Percentiles rank a stretch among this genome's conserved stretches.
Conservation (phyloP, 2,797 vertebrate species). For the Hapalemur alaotrensis region DNA sequence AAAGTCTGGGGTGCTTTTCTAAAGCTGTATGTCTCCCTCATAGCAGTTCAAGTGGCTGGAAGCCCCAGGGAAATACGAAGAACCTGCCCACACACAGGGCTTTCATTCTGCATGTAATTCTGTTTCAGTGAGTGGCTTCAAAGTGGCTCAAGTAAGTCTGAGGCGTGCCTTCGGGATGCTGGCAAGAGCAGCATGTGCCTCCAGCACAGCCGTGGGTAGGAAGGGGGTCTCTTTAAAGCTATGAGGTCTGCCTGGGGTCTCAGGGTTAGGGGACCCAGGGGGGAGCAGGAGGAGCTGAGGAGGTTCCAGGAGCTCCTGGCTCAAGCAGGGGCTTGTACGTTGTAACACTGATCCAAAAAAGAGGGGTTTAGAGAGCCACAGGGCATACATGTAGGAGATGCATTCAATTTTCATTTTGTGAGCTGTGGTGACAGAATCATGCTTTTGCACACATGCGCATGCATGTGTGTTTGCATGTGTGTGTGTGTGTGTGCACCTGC, state of each 20-base stretch:
- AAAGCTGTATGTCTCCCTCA: not conserved
- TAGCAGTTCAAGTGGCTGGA: not conserved
- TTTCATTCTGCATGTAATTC: not conserved
- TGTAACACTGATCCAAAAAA: not conserved
- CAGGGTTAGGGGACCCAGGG: not conserved
- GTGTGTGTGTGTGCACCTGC: not conserved
- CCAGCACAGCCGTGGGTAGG: not conserved
- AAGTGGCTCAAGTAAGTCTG: not conserved
- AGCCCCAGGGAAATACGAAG: not conserved
- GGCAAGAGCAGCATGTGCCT: not conserved
- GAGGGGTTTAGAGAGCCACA: not conserved
- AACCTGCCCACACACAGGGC: not conserved
- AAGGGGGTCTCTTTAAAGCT: not conserved
- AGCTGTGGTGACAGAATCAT: not conserved
- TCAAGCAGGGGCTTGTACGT: rapidly evolving
- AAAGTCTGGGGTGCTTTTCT: not conserved
- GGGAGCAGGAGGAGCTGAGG: not conserved
- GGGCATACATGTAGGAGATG: not conserved
- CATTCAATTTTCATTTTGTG: not conserved
- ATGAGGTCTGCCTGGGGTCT: not conserved
- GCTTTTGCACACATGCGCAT: not conserved
- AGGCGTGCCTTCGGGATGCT: not conserved
- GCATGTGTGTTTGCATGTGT: not conserved
- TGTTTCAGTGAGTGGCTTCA: not conserved
- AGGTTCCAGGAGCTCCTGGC: not conserved